Conservation (phyloP, 2,888 invertebrate species). For the Drosophila kambysellisi region DNA sequence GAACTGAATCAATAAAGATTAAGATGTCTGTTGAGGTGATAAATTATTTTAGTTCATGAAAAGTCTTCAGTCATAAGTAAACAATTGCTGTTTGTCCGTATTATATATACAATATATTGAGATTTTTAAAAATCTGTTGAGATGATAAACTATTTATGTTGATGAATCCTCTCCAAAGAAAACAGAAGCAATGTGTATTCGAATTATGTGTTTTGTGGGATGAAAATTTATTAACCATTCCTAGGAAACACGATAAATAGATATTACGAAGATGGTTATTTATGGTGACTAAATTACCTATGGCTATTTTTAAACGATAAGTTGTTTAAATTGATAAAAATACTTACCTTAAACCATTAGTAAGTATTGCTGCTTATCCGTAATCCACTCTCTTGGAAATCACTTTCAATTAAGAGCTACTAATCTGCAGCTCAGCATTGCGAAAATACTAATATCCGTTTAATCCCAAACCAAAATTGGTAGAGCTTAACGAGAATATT, state of each 20-base stretch:
- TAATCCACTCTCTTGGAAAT: neutral
- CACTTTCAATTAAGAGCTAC: neutral
- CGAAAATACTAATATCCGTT: conserved; percentile 33
- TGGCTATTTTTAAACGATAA: neutral
- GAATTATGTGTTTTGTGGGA: neutral
- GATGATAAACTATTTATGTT: too few relatives aligned
- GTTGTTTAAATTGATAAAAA: neutral
- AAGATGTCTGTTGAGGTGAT: neutral
- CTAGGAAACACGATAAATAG: neutral
- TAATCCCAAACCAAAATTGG: neutral
- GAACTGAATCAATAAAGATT: neutral
- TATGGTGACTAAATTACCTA: neutral
- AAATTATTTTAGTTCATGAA: neutral
- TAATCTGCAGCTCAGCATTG: conserved; percentile 9
- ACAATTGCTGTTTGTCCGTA: neutral
- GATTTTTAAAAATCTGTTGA: too few relatives aligned
- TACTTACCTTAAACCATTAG: neutral
- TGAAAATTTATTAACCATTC: neutral
- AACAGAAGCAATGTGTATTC: neutral
- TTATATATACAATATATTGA: neutral
- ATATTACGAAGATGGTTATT: neutral
- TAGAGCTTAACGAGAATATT: conserved; percentile 27
- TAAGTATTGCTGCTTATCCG: neutral
- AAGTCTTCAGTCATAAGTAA: neutral
- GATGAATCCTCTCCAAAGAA: neutral